Evolutionary conservation across 2,797 vertebrate genomes (phyloP).

Genomic region (Phoxinus dragarum): DNA sequence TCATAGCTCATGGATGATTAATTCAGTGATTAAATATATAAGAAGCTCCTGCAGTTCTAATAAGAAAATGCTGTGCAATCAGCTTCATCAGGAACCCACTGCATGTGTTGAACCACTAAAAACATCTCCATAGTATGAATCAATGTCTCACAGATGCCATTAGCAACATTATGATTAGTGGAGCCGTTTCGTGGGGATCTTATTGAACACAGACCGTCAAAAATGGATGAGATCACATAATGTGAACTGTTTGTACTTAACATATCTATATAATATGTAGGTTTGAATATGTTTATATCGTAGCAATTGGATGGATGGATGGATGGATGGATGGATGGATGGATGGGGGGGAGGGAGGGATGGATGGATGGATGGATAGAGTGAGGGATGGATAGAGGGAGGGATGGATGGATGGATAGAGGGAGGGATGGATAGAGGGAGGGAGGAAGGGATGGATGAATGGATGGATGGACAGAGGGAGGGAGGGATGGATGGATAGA

Average conservation of each 20-base stretch:
- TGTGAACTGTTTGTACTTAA: background rate
- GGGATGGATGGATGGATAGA: too few relatives aligned
- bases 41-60: slow-evolving; percentile 21
- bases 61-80: slow-evolving; percentile 15
- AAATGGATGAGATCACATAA: background rate
- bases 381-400: too few relatives aligned
- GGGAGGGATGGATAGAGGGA: too few relatives aligned
- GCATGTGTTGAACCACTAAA: slow-evolving; percentile 16
- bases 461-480: background rate
- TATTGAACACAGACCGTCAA: background rate
- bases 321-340: too few relatives aligned
- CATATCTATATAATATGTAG: background rate
- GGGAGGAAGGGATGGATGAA: background rate
- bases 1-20: slow-evolving; percentile 20
- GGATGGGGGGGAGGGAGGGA: too few relatives aligned
- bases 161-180: slow-evolving; percentile 10
- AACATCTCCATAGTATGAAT: background rate
- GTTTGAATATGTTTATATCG: background rate
- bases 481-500: too few relatives aligned
- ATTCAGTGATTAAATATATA: slow-evolving; percentile 39
- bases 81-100: slow-evolving; percentile 13
- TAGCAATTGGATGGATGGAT: too few relatives aligned
- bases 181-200: background rate
- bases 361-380: too few relatives aligned
- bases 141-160: background rate